Evolutionary conservation across 2,797 vertebrate species (phyloP), one percentile per base, ranked within the genome.

Genomic region (Fistularia commersonii): DNA sequence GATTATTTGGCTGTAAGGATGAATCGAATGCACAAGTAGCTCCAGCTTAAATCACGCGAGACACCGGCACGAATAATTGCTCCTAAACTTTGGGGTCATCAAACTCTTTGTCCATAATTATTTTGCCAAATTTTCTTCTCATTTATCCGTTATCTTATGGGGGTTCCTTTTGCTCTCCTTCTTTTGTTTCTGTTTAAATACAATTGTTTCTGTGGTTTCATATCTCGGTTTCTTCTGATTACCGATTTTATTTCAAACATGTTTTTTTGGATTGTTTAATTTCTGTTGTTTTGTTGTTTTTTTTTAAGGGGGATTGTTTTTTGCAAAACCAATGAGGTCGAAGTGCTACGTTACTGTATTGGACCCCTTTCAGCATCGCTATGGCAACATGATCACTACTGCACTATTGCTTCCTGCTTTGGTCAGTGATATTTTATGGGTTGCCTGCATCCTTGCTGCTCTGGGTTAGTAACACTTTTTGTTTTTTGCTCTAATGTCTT

Each of bases 281-380:
- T 52, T 36, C 33, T 1, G 52, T 23, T 57, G 10, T 51, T 0
- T 54, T 10, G 11, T 60, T 5, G 60, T 8, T 23, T 7, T 65
- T 41, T 61, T 33, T 50, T 6, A 42, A 72, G 79, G 67, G 8
- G 80, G 79, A 42, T 40, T 82, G 13, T 74, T 84, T 36, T 83
- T 83, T 50, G 88, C 87, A 7, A 89, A 89, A 57, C 90, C 85
- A 49, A 91, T 91, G 90, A 89, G 90, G 77, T 80, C 81, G 8
- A 91, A 88, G 62, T 77, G 83, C 50, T 91, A 88, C 0, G 3
- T 91, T 69, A 92, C 88, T 0, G 77, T 92, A 83, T 84, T 92
- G 88, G 91, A 93, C 54, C 90, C 89, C 0, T 85, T 92, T 62
- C 79, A 84, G 57, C 40, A 64, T 45, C 63, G 48, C 63, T 82